A percentile compares a stretch with the other conserved stretches of the same genome.
phyloP scores from a whole-genome alignment of 1,140 invertebrate genomes.

The Arion vulgaris region DNA sequence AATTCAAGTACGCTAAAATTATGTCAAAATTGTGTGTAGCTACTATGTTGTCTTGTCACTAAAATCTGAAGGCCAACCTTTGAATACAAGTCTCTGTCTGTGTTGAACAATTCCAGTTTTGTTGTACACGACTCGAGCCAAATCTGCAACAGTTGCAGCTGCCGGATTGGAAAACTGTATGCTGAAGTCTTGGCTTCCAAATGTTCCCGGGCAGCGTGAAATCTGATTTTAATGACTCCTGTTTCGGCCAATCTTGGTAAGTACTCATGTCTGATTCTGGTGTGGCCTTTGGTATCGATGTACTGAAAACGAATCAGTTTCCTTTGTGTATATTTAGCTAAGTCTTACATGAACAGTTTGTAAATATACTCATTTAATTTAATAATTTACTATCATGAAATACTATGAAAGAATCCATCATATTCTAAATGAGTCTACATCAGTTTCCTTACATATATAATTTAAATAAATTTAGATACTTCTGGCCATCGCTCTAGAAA shows the following conservation, averaged over 20 bases:
- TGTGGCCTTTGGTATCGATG: neutral
- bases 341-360: neutral
- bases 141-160: conserved; percentile 7
- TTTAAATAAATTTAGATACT: too few relatives aligned
- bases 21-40: too few relatives aligned
- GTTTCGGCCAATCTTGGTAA: neutral
- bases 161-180: neutral
- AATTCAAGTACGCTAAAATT: too few relatives aligned
- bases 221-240: neutral
- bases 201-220: neutral
- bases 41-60: too few relatives aligned
- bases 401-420: too few relatives aligned
- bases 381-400: too few relatives aligned
- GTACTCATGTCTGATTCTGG: neutral
- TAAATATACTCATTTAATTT: too few relatives aligned
- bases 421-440: too few relatives aligned
- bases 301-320: neutral
- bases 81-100: conserved; percentile 10
- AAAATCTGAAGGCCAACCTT: neutral
- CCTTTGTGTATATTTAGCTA: neutral
- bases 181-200: neutral
- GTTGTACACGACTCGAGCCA: neutral
- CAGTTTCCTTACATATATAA: too few relatives aligned
- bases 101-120: neutral
- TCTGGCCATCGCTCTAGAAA: too few relatives aligned